Conservation (phyloP, 2,888 invertebrate genomes). For the Helobdella robusta region DNA sequence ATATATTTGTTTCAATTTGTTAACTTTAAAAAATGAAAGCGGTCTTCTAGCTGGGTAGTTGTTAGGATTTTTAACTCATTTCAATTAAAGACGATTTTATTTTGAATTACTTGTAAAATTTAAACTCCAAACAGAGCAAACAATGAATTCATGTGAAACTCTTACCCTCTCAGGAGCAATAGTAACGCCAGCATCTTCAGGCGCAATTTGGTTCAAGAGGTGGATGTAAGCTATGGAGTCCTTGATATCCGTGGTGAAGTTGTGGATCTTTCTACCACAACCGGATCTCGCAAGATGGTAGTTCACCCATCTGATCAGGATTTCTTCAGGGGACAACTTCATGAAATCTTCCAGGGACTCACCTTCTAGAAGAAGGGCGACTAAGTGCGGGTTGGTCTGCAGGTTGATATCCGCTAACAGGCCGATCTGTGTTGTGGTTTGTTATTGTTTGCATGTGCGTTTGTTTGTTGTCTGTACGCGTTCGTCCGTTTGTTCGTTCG, state of each 20-base stretch:
- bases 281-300: slow-evolving; percentile 65
- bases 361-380: slow-evolving; percentile 67
- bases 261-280: slow-evolving; percentile 61
- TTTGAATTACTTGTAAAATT: too few species aligned
- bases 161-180: slow-evolving; percentile 70
- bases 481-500: too few species aligned
- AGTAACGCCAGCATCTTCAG: slow-evolving; percentile 71
- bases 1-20: too few species aligned
- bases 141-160: neutral
- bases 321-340: slow-evolving; percentile 77
- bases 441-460: too few species aligned
- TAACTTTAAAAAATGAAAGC: too few species aligned
- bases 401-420: slow-evolving; percentile 95
- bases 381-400: slow-evolving; percentile 89
- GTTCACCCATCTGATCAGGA: slow-evolving; percentile 95
- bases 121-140: too few species aligned
- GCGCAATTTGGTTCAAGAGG: slow-evolving; percentile 87
- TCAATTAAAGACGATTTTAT: too few species aligned
- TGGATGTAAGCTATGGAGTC: slow-evolving; percentile 93
- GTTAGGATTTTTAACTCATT: too few species aligned
- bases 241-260: slow-evolving; percentile 85
- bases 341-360: slow-evolving; percentile 90
- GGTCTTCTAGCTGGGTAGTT: too few species aligned
- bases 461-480: too few species aligned
- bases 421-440: slow-evolving; percentile 68